Evolutionary conservation across 2,113 vertebrate species (phyloP).

Genomic region (Puma concolor): DNA sequence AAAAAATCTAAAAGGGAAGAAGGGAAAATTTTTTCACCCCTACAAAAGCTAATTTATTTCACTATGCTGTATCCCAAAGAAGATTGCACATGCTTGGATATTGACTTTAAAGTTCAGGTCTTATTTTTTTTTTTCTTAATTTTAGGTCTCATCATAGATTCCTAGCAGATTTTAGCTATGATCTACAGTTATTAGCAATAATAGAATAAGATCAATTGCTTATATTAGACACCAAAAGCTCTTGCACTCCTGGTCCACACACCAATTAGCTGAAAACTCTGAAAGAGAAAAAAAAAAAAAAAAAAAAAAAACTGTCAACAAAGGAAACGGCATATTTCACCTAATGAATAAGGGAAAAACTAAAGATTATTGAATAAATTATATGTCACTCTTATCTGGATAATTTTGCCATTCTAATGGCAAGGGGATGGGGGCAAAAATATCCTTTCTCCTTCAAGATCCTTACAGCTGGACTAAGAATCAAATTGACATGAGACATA

Average conservation of each 20-base stretch:
- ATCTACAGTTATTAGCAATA: slow-evolving; percentile 2
- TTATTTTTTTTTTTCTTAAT: neutral
- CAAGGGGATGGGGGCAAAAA: neutral
- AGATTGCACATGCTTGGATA: neutral
- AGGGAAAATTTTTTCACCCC: neutral
- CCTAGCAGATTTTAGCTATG: neutral
- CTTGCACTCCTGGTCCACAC: neutral
- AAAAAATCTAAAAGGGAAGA: neutral
- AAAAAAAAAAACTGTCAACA: neutral
- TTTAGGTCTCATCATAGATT: neutral
- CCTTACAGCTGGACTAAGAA: neutral
- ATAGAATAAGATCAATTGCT: neutral
- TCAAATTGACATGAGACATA: neutral
- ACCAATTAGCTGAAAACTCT: slow-evolving; percentile 9
- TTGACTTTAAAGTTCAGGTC: neutral
- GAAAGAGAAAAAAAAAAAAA: neutral
- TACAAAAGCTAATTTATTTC: neutral
- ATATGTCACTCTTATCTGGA: neutral
- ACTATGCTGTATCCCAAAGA: neutral
- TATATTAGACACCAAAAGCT: neutral
- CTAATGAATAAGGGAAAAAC: neutral
- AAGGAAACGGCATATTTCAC: neutral
- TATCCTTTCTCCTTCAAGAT: neutral
- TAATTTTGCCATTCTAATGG: neutral
- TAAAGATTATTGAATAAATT: neutral